Conservation (phyloP, 2,888 invertebrate species). For the Prosopocoilus inquinatus region DNA sequence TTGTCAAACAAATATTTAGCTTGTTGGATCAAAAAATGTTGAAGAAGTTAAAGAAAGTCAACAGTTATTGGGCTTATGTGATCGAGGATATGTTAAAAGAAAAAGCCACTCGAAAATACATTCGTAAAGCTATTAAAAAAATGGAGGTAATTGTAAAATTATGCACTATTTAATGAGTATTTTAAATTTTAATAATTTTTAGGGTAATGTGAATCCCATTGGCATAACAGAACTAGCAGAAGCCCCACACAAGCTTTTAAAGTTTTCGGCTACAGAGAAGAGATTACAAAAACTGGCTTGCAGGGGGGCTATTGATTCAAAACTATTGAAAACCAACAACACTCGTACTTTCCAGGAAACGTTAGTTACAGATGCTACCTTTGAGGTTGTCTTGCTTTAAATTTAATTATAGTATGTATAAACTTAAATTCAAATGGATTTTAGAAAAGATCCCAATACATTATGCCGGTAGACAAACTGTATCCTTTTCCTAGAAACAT, state of each 20-base stretch:
- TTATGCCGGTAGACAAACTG: too few species aligned
- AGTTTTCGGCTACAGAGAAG: background rate
- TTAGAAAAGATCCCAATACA: too few species aligned
- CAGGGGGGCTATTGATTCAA: constrained; percentile 8
- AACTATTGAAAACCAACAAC: background rate
- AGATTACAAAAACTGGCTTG: constrained; percentile 5
- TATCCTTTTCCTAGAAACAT: too few species aligned
- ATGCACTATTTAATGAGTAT: too few species aligned
- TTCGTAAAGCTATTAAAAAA: constrained; percentile 21
- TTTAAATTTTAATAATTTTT: too few species aligned
- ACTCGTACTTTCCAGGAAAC: background rate
- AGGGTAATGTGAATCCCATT: too few species aligned
- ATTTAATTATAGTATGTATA: too few species aligned
- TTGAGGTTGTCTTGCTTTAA: background rate
- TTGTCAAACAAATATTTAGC: constrained; percentile 30
- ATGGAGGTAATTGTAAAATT: constrained; percentile 10
- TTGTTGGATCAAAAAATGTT: constrained; percentile 28
- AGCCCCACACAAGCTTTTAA: background rate
- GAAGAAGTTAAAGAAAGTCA: constrained; percentile 23
- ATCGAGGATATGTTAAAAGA: constrained; percentile 27
- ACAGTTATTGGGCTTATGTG: constrained; percentile 31
- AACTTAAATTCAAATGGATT: too few species aligned
- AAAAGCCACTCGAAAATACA: constrained; percentile 15
- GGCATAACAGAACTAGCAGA: too few species aligned
- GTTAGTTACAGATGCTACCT: background rate